Percentiles rank a stretch among this genome's conserved stretches.
Evolutionary conservation across 2,888 invertebrate species (phyloP).

Genomic region (Lycocerus yunnanus): DNA sequence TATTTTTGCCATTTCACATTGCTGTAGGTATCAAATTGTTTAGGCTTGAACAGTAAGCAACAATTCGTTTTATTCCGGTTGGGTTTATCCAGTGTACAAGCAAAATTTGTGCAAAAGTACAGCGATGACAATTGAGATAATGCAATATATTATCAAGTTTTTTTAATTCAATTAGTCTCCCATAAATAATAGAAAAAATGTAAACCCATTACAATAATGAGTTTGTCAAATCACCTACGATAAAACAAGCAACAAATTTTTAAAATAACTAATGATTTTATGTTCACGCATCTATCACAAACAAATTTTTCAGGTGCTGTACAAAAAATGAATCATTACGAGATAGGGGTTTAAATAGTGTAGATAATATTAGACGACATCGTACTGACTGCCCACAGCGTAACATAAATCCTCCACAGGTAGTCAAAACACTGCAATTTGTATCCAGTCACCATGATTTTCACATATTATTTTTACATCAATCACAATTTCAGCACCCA

Average conservation of each 20-base stretch:
- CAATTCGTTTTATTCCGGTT: too few relatives aligned
- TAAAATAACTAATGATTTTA: not conserved
- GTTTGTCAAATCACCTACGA: not conserved
- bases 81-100: too few relatives aligned
- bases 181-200: not conserved
- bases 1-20: too few relatives aligned
- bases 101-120: too few relatives aligned
- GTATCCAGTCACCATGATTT: slow-evolving; percentile 53
- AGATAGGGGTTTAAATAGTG: slow-evolving; percentile 21
- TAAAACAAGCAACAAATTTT: not conserved
- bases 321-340: not conserved
- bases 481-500: slow-evolving; percentile 54
- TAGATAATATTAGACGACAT: slow-evolving; percentile 23
- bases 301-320: not conserved
- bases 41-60: too few relatives aligned
- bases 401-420: slow-evolving; percentile 50
- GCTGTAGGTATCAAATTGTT: too few relatives aligned
- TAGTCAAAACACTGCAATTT: slow-evolving; percentile 47
- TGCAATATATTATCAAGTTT: too few relatives aligned
- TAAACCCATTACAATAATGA: not conserved
- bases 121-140: too few relatives aligned
- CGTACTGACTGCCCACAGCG: slow-evolving; percentile 35
- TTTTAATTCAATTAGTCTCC: too few relatives aligned
- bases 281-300: not conserved
- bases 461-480: slow-evolving; percentile 56